Evolutionary conservation across 2,797 vertebrate species (phyloP), one percentile per base, ranked within the genome.

Genomic region (Semaprochilodus insignis): DNA sequence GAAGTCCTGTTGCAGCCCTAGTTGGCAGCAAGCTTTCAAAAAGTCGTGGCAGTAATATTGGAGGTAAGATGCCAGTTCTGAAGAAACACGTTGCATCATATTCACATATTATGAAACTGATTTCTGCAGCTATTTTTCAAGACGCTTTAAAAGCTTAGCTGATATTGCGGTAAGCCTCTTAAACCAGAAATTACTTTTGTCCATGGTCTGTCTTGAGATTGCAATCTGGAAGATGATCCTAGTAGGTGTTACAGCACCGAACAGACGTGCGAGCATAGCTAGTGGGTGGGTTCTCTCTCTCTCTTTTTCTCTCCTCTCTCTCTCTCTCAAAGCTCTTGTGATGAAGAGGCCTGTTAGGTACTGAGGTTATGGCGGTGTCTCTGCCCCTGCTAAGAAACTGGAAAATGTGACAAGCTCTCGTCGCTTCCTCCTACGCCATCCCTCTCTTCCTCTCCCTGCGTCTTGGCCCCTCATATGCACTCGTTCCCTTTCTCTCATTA

Each of bases 331-430:
- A 74, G 59, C 81, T 44, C 67, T 74, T 34, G 31, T 52, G 82
- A 60, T 79, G 54, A 62, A 83, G 63, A 67, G 54, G 54, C 71
- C 63, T 62, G 74, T 36, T 82, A 60, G 74, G 55, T 55, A 19
- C 52, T 19, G 36, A 79, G 82, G 82, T 83, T 83, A 75, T 6
- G 82, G 70, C 63, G 79, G 62, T 7, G 72, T 71, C 25, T 80
- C 77, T 69, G 65, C 55, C 82, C 74, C 82, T 87, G 84, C 82
- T 81, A 82, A 76, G 82, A 85, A 77, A 80, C 71, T 70, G 70
- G 80, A 76, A 59, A 60, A 70, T 67, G 48, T 83, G 84, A 73
- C 40, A 76, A 75, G 71, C 55, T 31, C 77, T 83, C 66, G 71
- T 75, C 72, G 51, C 78, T 40, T 27, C 65, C 75, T 66, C 85